phyloP scores from a whole-genome alignment of 2,113 vertebrate species.

The Podiceps cristatus region DNA sequence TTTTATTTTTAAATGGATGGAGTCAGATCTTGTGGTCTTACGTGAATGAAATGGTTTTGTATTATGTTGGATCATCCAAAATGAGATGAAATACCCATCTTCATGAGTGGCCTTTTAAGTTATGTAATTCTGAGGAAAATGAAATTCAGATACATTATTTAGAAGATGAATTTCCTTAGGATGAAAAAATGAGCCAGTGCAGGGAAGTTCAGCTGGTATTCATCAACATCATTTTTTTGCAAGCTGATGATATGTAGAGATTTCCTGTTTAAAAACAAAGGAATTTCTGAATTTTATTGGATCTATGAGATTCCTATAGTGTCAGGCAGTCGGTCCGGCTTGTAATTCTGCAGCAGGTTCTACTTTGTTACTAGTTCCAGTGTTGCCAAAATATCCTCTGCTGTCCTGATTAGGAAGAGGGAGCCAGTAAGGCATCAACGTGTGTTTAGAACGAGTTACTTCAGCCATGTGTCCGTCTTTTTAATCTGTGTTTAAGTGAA shows the following conservation, averaged over 20 bases:
- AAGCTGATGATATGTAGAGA: background rate
- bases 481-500: background rate
- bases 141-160: background rate
- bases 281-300: background rate
- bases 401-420: rapidly evolving
- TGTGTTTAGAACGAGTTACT: background rate
- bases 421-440: rapidly evolving
- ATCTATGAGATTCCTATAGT: background rate
- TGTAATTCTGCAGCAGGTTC: background rate
- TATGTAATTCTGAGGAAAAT: background rate
- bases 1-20: background rate
- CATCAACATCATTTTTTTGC: background rate
- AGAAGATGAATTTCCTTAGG: background rate
- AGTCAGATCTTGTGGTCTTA: background rate
- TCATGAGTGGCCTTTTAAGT: background rate
- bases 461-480: background rate
- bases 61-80: background rate
- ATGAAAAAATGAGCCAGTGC: background rate
- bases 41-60: background rate
- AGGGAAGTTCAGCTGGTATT: background rate
- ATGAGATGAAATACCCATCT: background rate
- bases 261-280: background rate
- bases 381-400: background rate
- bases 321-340: background rate
- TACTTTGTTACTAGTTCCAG: background rate